Percentiles rank a stretch among this genome's conserved stretches.
Conservation (phyloP, 2,797 vertebrate genomes). For the Sparidentex hasta region DNA sequence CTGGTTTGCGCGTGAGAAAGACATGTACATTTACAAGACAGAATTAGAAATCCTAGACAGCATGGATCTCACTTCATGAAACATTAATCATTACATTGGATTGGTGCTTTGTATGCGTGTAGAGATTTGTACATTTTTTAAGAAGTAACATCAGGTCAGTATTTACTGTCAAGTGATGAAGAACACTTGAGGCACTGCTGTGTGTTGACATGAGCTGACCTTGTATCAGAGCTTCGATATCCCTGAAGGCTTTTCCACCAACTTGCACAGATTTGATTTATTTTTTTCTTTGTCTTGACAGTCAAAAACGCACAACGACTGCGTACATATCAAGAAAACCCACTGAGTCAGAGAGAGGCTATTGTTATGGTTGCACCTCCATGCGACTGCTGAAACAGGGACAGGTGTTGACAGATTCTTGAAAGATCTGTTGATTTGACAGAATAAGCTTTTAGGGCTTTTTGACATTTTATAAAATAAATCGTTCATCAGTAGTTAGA, state of each 20-base stretch:
- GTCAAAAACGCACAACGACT: too few species aligned
- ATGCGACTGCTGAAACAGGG: not conserved
- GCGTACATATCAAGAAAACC: not conserved
- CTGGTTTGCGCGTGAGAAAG: not conserved
- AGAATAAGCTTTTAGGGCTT: too few species aligned
- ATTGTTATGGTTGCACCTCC: too few species aligned
- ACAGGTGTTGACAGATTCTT: not conserved
- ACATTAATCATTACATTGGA: not conserved
- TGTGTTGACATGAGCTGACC: not conserved
- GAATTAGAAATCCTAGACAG: slow-evolving; percentile 4
- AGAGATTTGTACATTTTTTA: not conserved
- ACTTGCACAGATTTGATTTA: too few species aligned
- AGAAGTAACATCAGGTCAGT: not conserved
- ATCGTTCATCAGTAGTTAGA: too few species aligned
- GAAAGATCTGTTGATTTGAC: too few species aligned
- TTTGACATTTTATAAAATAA: too few species aligned
- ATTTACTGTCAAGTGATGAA: not conserved
- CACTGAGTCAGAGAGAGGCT: not conserved
- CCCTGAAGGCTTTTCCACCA: not conserved
- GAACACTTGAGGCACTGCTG: not conserved
- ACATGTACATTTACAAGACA: slow-evolving; percentile 11
- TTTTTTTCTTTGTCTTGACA: not conserved
- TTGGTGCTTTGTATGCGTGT: not conserved
- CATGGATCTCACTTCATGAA: not conserved
- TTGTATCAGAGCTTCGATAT: too few species aligned